Evolutionary conservation across 1,140 invertebrate genomes (phyloP).

Genomic region (Cecropterus lyciades): DNA sequence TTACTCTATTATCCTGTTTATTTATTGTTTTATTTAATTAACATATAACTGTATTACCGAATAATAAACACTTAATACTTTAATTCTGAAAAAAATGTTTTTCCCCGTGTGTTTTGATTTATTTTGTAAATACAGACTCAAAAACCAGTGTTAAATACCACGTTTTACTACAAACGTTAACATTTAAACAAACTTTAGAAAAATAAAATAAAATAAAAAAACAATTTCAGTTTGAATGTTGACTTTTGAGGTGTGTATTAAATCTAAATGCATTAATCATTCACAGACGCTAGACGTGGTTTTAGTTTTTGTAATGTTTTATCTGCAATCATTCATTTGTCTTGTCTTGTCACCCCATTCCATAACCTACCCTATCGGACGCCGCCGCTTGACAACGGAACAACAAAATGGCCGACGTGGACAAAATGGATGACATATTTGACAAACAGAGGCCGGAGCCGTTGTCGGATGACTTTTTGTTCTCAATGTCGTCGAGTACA

Average conservation of each 20-base stretch:
- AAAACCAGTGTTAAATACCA: conserved; percentile 71
- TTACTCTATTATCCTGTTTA: conserved; percentile 1
- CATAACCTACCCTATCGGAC: conserved; percentile 77
- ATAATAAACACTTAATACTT: neutral
- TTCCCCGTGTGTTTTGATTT: conserved; percentile 46
- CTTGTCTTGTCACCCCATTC: conserved; percentile 81
- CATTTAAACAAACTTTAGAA: conserved; percentile 60
- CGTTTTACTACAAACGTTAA: conserved; percentile 50
- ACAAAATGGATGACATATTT: conserved; percentile 42
- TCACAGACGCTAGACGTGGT: conserved; percentile 70
- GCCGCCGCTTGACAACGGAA: conserved; percentile 55
- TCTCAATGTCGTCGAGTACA: conserved; percentile 95
- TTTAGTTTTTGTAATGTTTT: conserved; percentile 74
- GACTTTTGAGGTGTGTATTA: conserved; percentile 59
- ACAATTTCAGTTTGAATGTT: conserved; percentile 52
- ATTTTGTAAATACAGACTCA: conserved; percentile 61
- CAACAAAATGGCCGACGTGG: conserved; percentile 51
- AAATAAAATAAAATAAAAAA: too few relatives aligned
- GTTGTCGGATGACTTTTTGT: conserved; percentile 97
- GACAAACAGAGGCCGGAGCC: conserved; percentile 87
- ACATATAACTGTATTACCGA: conserved; percentile 21
- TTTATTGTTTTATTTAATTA: conserved; percentile 2
- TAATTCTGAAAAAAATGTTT: neutral
- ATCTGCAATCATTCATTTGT: conserved; percentile 81
- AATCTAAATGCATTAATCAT: conserved; percentile 73